phyloP scores from a whole-genome alignment of 2,113 vertebrate species.

The Actinemys pallida region DNA sequence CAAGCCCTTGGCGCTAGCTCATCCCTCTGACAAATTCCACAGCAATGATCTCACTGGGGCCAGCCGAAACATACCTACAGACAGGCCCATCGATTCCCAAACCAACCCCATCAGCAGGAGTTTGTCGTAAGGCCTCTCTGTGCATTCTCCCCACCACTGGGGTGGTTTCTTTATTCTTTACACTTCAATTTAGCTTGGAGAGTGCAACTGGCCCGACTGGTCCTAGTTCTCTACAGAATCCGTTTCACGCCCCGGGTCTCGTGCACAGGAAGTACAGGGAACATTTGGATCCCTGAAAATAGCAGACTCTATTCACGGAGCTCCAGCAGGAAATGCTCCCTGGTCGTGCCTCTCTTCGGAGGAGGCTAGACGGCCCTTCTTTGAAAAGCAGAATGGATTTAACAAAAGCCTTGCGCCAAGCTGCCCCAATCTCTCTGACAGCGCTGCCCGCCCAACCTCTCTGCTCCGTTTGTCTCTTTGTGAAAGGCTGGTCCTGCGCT shows the following conservation, averaged over 20 bases:
- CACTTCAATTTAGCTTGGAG: background rate
- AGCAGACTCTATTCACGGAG: background rate
- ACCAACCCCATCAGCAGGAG: background rate
- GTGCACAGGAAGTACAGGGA: background rate
- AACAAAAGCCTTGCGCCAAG: background rate
- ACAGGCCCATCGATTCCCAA: background rate
- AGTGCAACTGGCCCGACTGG: background rate
- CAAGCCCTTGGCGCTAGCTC: background rate
- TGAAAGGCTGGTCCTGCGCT: conserved; percentile 46
- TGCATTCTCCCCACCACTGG: background rate
- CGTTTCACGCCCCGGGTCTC: background rate
- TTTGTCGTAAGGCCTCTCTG: background rate
- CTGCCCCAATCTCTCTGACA: background rate
- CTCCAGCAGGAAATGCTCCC: background rate
- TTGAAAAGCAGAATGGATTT: conserved; percentile 20
- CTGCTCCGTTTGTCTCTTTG: conserved; percentile 38
- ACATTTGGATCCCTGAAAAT: background rate
- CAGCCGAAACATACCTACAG: background rate
- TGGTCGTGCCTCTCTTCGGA: background rate
- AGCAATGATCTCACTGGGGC: background rate
- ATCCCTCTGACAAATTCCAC: background rate
- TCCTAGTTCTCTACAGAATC: background rate
- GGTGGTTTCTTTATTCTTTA: background rate
- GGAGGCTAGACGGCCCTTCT: background rate
- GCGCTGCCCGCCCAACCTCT: background rate